Base-by-base conservation (phyloP, 2,888 invertebrate genomes). In the Eudasyphora cyanicolor region DNA sequence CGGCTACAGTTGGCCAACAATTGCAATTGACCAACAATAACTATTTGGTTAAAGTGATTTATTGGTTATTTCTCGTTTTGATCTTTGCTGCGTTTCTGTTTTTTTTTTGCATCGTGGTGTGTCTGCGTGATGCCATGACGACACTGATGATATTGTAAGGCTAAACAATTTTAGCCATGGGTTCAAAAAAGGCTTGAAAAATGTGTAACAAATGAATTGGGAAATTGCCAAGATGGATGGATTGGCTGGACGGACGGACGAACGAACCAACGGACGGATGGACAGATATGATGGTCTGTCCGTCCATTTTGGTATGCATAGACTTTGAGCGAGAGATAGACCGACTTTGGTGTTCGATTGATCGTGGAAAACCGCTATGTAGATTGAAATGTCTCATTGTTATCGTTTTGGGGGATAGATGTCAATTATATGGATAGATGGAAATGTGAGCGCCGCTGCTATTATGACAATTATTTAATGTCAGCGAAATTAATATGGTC, bases 41-140 rank as follows among this genome's bases (percentile, higher is more conserved):
- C 60, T 74, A 82, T 84, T 82, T 84, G 73, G 76, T 78, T 32
- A 73, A 82, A 73, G 82, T 84, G 82, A 82, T 84, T 82, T 82
- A 82, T 84, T 84, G 82, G 73, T 82, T 77, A 82, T 73, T 69
- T 82, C 62, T 76, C 60, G 38, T 64, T 76, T 76, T 32, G 24
- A 60, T 73, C 21, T 64, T 14, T 35, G 17, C 24, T 6, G 62
- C 14, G 38, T 74, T 75, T 64, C 21, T 54, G 35, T 51, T 42
- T 54, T 29, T 57, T n/a, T 19, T 32, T 8, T 32, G 12, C 42
- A 21, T 17, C 1, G 21, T 76, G 64, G 27, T 69, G 73, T 17
- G 51, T 74, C 21, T 49, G 76, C 73, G 49, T 60, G 70, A 17
- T 62, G 64, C 38, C 64, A 64, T 64, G 35, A 64, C 64, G 57